Base-by-base conservation (phyloP, 1,140 invertebrate genomes). In the Paramacrobiotus metropolitanus region DNA sequence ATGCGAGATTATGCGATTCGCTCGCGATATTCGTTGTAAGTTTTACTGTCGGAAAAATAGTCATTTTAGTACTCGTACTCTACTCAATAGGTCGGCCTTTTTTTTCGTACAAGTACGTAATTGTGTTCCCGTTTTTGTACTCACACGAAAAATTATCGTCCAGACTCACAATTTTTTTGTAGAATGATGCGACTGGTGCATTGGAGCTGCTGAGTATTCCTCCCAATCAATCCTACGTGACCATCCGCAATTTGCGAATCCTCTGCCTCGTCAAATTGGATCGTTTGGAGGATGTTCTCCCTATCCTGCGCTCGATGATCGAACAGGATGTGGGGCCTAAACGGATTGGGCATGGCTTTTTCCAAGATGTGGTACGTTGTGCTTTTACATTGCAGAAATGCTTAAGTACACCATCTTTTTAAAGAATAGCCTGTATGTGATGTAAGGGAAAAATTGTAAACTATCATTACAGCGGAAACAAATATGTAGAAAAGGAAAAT, bases 211-310 rank as follows among this genome's bases (percentile, higher is more conserved):
- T 84, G 24, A 68, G 75, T 1, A 63, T 66, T 29, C 64, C 75
- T 15, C 75, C 67, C 65, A 71, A 75, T 44, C 72, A 74, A 60
- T 75, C 78, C 63, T 84, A 83, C 67, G 79, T 83, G 0, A 80
- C 80, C 20, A 67, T 82, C 1, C 77, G 81, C 64, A 82, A 81
- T 75, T 69, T 85, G 18, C 83, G 81, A 72, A 74, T 75, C 2
- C 65, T 72, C 44, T 79, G 80, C 1, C 76, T 83, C 34, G 69
- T 77, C 29, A 70, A 80, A 30, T 64, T 85, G 59, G 77, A 78
- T 1, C 71, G 81, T 65, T 67, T 79, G 1, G 77, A 83, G 30
- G 82, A 86, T 66, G 75, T 78, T 31, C 68, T 84, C 4, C 74
- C 78, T 1, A 70, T 83, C 40, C 66, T 85, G 24, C 76, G 77